A percentile compares a stretch with the other conserved stretches of the same genome.
These are phyloP conservation scores for Synaphobranchus kaupii DNA, from an alignment of 2,797 vertebrate genomes.

Conservation along the genomic window DNA sequence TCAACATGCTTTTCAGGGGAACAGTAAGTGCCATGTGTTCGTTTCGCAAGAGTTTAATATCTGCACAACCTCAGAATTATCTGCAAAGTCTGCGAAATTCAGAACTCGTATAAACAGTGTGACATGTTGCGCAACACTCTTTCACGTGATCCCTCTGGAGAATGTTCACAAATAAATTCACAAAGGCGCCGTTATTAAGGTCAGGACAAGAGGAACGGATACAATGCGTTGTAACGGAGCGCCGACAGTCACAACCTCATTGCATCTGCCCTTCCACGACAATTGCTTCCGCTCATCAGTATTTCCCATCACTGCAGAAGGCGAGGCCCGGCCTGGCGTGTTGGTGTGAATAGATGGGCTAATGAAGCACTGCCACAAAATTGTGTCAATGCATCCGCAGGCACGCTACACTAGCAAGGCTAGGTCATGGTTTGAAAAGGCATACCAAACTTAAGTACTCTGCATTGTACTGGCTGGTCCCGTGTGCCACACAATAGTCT, in stretches of 20 bases:
- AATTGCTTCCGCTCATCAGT: neutral
- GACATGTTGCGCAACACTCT: neutral
- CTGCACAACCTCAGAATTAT: neutral
- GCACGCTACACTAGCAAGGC: neutral
- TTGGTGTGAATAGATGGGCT: neutral
- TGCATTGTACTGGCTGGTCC: neutral
- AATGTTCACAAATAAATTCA: neutral
- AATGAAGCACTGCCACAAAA: neutral
- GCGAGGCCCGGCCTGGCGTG: neutral
- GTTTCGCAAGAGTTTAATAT: neutral
- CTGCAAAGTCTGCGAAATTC: neutral
- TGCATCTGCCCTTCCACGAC: slow-evolving; percentile 13
- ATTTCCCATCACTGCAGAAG: neutral
- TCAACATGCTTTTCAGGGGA: neutral
- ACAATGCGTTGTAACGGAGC: neutral
- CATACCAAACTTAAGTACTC: slow-evolving; percentile 6
- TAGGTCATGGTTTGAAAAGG: neutral
- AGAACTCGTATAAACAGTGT: neutral
- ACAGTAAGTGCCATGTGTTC: neutral
- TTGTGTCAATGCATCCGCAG: neutral
- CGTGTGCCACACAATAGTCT: slow-evolving; percentile 1
- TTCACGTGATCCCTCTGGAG: neutral
- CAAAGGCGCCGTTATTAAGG: neutral
- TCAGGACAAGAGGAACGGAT: neutral
- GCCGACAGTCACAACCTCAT: neutral